Conservation (phyloP, 2,113 vertebrate species). For the Hippoglossus stenolepis region DNA sequence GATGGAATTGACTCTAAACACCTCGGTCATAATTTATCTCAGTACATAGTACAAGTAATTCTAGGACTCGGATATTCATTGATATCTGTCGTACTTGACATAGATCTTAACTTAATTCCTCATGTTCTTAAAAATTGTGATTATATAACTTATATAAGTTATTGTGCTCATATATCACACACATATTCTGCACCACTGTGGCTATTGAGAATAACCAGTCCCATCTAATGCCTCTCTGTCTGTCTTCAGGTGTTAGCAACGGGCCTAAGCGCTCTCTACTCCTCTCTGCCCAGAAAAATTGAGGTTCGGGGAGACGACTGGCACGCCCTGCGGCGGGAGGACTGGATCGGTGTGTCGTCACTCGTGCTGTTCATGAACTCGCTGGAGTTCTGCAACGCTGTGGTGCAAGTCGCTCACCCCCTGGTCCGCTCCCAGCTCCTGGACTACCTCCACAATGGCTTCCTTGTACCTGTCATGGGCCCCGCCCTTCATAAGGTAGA, state of each 20-base stretch:
- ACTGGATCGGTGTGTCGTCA: slow-evolving; percentile 93
- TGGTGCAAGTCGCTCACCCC: slow-evolving; percentile 95
- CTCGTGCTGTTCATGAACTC: slow-evolving; percentile 98
- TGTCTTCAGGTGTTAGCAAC: slow-evolving; percentile 91
- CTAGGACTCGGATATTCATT: too few species aligned
- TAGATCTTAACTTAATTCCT: too few species aligned
- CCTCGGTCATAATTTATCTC: too few species aligned
- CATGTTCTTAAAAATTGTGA: too few species aligned
- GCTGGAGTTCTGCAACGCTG: slow-evolving; percentile 96
- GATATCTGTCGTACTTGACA: too few species aligned
- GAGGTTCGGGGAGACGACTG: slow-evolving; percentile 96
- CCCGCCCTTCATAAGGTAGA: slow-evolving; percentile 95
- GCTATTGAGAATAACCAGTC: not conserved
- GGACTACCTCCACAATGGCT: slow-evolving; percentile 96
- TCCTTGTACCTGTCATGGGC: slow-evolving; percentile 95
- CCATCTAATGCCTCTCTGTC: not conserved
- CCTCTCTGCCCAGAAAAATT: slow-evolving; percentile 95
- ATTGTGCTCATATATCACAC: too few species aligned
- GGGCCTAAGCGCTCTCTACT: slow-evolving; percentile 95
- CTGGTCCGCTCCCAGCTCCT: slow-evolving; percentile 93
- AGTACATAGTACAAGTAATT: too few species aligned
- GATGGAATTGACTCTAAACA: too few species aligned
- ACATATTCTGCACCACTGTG: too few species aligned
- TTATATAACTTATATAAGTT: too few species aligned
- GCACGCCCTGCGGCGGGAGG: slow-evolving; percentile 93